Evolutionary conservation across 2,888 invertebrate species (phyloP), one percentile per base, ranked within the genome.

Genomic region (Ernsta delagoae): DNA sequence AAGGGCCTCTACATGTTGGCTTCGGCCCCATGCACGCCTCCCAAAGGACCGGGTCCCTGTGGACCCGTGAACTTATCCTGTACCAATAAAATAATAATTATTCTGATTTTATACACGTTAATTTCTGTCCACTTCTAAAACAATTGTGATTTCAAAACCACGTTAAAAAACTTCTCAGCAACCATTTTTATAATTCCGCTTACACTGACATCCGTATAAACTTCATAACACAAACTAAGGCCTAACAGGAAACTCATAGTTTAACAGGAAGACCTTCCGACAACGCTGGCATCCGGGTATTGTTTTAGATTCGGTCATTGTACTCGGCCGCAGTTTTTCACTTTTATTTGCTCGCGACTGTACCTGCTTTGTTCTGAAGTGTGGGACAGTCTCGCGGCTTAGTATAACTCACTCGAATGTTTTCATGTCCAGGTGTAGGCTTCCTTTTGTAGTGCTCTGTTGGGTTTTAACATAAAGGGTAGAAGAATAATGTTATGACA

Each of bases 181-280:
- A n/a, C n/a, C 41, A 41, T 41, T 41, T 43, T 43, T 43, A 43
- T 43, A 43, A 45, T 45, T 1, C 45, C 2, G 45, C 45, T 45
- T 11, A 45, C 45, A 45, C 45, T 3, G 4, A 45, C 11, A 45
- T 45, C 45, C 24, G 53, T 63, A 63, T 6, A 41, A 54, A 36
- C 39, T 24, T 24, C 16, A 56, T 34, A 16, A 7, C 9, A 41
- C 41, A 41, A 8, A 41, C 41, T 41, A 3, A 65, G 65, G 59
- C 50, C 50, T 59, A 50, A 72, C 83, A 80, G 87, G 87, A 89
- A 84, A 79, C 71, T 56, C 66, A 66, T 78, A 82, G 83, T 84
- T 79, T 45, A 66, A n/a, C 59, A 24, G 66, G 60, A 67, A 61
- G 56, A 9, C 60, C 60, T 60, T 50, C 50, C 67, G 66, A 66